Base-by-base conservation (phyloP, 1,140 invertebrate genomes). In the Diorhabda carinulata region DNA sequence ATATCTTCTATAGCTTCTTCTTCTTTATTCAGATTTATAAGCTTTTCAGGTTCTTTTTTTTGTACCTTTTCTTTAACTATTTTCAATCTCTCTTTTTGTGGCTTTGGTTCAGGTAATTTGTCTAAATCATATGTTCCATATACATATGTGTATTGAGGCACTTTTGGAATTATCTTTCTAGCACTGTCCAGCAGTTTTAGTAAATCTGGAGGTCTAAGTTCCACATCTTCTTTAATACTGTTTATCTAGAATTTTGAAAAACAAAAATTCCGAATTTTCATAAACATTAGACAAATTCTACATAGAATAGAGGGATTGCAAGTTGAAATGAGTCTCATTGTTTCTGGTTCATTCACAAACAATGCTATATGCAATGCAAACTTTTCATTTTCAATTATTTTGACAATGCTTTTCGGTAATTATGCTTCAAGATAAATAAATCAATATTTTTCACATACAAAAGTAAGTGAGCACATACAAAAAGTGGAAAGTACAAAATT, bases 111-210 rank as follows among this genome's bases (percentile, higher is more conserved):
- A 10, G 74, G 76, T 57, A 78, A 41, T 43, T 81, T 81, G 4
- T 80, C 76, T 4, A 82, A 74, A 4, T 79, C 78, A 71, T 83
- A 84, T 3, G 82, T 75, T 3, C 84, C 84, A 76, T 81, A 82
- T 43, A 85, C 67, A 67, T 74, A 82, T 4, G 65, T 66, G n/a
- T 79, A 74, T 4, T 71, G 25, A 0, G 82, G 81, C 56, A 80
- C 77, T 66, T 74, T 41, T 10, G 71, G 76, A 64, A 78, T 74
- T 41, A 77, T 73, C 10, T 70, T 56, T 62, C 77, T 65, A 44
- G 76, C 70, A 72, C 76, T 71, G 41, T 76, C 57, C 75, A 82
- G 77, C 6, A 83, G 78, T 70, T 73, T 73, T 5, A 69, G 45
- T n/a, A 70, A 71, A 67, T 73, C 64, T 41, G 25, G 52, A 43